Evolutionary conservation across 2,888 invertebrate species (phyloP).

Genomic region (Timandra comae): DNA sequence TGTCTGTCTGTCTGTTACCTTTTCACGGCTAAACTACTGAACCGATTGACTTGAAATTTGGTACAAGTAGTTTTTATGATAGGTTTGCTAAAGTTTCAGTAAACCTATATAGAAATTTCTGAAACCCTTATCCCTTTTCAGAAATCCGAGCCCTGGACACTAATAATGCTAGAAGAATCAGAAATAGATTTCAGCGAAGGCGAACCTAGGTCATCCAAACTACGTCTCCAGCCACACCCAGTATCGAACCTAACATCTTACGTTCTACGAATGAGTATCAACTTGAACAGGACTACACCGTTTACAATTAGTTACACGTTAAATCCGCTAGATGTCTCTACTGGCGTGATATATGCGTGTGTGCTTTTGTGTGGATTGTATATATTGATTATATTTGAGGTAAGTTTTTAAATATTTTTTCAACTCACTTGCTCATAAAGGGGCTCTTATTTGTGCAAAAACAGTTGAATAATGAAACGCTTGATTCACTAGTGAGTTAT

Average conservation of each 20-base stretch:
- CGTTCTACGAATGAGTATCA: slow-evolving; percentile 35
- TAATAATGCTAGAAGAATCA: slow-evolving; percentile 76
- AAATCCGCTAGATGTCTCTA: slow-evolving; percentile 78
- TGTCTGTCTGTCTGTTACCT: too few relatives aligned
- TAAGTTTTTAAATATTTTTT: slow-evolving; percentile 43
- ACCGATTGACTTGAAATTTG: too few relatives aligned
- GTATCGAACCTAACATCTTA: slow-evolving; percentile 21
- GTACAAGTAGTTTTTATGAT: slow-evolving; percentile 10
- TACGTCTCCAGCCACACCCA: slow-evolving; percentile 37
- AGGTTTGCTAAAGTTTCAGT: too few relatives aligned
- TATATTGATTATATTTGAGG: slow-evolving; percentile 90
- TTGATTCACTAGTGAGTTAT: too few relatives aligned
- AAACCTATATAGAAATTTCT: too few relatives aligned
- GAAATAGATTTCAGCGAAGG: slow-evolving; percentile 77
- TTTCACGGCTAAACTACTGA: too few relatives aligned
- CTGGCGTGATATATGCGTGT: slow-evolving; percentile 85
- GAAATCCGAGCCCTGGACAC: slow-evolving; percentile 74
- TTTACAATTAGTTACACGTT: slow-evolving; percentile 72
- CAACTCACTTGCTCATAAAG: too few relatives aligned
- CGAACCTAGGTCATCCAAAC: slow-evolving; percentile 53
- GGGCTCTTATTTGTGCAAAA: neutral
- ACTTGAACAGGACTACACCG: slow-evolving; percentile 38
- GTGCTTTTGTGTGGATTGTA: slow-evolving; percentile 85
- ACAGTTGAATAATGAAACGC: too few relatives aligned
- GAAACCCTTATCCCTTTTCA: slow-evolving; percentile 30